Conservation (phyloP, 1,140 invertebrate species). For the Lutraria rhynchaena region DNA sequence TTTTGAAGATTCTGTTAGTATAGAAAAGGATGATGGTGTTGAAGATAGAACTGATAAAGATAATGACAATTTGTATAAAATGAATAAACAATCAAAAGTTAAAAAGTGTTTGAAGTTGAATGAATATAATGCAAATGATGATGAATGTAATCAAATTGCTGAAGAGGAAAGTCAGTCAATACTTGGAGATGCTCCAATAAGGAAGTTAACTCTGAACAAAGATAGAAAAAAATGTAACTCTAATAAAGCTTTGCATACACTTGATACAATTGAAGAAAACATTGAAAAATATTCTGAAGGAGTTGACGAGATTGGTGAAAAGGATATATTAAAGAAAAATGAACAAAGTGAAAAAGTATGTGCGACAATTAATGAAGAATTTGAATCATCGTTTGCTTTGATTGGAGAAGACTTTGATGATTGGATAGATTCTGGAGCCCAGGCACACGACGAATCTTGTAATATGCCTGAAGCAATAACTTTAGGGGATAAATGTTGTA, state of each 20-base stretch:
- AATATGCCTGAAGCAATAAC: no score
- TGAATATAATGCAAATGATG: no score
- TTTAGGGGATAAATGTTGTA: no score
- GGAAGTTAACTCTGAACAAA: no score
- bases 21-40: neutral
- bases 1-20: neutral
- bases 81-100: neutral
- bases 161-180: constrained; percentile 26
- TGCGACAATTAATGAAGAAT: neutral
- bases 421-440: constrained; percentile 39
- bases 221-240: no score
- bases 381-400: constrained; percentile 41
- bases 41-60: neutral
- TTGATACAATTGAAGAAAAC: neutral
- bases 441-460: no score
- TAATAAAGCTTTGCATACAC: neutral
- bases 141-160: no score
- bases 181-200: neutral
- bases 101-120: no score
- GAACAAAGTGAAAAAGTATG: neutral
- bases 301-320: neutral
- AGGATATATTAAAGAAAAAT: neutral
- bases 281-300: constrained; percentile 2
- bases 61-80: neutral
- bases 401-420: constrained; percentile 50